phyloP scores from a whole-genome alignment of 2,888 invertebrate genomes.

The Rhopalosiphum nymphaeae region DNA sequence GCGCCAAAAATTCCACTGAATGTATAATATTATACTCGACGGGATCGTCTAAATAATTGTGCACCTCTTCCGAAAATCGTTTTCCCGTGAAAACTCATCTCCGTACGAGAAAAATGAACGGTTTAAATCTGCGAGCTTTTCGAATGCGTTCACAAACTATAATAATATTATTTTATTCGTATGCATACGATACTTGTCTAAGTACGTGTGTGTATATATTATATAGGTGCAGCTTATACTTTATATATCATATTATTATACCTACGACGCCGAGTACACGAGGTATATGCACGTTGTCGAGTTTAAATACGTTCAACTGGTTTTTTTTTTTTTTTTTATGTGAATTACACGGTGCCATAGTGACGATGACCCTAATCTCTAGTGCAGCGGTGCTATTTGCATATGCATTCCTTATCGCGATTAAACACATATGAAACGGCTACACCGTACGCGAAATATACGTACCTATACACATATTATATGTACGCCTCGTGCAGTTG shows the following conservation, averaged over 20 bases:
- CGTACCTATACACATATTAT: neutral
- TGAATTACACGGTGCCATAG: constrained; percentile 3
- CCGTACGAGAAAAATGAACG: neutral
- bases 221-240: neutral
- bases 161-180: neutral
- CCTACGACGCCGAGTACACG: neutral
- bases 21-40: neutral
- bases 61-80: neutral
- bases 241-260: neutral
- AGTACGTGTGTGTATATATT: neutral
- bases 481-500: neutral
- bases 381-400: neutral
- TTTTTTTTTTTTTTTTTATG: constrained; percentile 8
- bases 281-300: neutral
- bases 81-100: neutral
- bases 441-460: neutral
- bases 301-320: constrained; percentile 21
- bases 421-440: neutral
- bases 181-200: neutral
- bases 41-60: neutral
- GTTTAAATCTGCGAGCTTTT: neutral
- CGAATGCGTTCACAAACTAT: neutral
- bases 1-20: neutral
- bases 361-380: constrained; percentile 22
- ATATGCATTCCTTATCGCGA: constrained; percentile 6